Evolutionary conservation across 1,140 invertebrate species (phyloP).

Genomic region (Marisa cornuarietis): DNA sequence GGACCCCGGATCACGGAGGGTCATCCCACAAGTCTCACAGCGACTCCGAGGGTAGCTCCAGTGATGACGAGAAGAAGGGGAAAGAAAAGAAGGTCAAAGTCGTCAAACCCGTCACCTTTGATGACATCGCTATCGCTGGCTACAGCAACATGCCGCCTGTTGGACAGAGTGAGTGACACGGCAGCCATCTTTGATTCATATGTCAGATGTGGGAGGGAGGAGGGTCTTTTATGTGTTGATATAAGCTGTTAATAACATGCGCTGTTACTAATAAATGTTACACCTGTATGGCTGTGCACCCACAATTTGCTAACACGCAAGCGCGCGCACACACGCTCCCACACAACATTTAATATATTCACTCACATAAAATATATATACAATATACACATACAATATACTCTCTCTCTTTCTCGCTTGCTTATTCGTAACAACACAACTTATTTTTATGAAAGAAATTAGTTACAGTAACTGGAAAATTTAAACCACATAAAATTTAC

Average conservation of each 20-base stretch:
- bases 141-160: constrained; percentile 17
- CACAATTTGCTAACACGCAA: neutral
- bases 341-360: no score
- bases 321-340: neutral
- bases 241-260: neutral
- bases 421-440: no score
- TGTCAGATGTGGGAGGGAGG: no score
- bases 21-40: neutral
- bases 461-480: no score
- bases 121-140: constrained; percentile 8
- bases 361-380: neutral
- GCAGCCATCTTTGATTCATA: no score
- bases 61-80: neutral
- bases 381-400: neutral
- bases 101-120: neutral
- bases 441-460: no score
- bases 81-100: neutral
- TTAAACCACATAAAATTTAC: no score
- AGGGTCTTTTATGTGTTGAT: neutral
- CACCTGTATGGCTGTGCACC: no score
- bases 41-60: constrained; percentile 8
- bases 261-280: neutral
- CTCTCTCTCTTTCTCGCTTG: neutral
- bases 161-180: constrained; percentile 21
- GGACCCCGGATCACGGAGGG: constrained; percentile 8